Evolutionary conservation across 2,797 vertebrate species (phyloP).

Genomic region (Molothrus ater): DNA sequence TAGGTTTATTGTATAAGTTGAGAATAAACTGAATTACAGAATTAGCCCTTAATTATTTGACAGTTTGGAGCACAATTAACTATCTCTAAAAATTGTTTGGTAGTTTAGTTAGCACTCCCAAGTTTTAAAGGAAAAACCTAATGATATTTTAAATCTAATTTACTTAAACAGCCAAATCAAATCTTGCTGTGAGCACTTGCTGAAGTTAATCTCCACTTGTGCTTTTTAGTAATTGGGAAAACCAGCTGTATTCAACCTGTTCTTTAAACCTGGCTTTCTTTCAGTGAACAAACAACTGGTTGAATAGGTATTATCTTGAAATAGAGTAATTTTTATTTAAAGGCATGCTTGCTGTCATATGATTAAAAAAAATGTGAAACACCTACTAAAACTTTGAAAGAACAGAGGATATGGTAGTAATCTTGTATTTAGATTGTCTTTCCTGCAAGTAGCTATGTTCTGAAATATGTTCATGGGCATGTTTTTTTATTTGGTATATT

Average conservation of each 20-base stretch:
- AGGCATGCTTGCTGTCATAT: background rate
- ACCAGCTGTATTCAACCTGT: background rate
- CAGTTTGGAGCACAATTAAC: slow-evolving; percentile 53
- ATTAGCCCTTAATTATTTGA: slow-evolving; percentile 66
- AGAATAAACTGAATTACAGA: slow-evolving; percentile 53
- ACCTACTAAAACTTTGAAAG: background rate
- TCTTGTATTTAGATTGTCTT: background rate
- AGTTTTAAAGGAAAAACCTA: slow-evolving; percentile 56
- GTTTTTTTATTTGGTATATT: background rate
- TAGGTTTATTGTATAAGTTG: slow-evolving; percentile 57
- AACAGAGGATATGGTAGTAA: background rate
- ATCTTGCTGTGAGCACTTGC: background rate
- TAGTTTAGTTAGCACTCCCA: slow-evolving; percentile 33
- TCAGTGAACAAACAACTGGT: background rate
- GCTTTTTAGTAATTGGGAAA: slow-evolving; percentile 1
- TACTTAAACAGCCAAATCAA: background rate
- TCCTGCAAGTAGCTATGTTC: background rate
- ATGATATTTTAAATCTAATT: slow-evolving; percentile 42
- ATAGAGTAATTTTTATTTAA: background rate
- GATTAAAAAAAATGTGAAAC: background rate
- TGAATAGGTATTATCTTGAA: background rate
- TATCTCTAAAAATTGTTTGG: slow-evolving; percentile 25
- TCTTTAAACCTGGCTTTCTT: background rate
- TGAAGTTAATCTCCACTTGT: slow-evolving; percentile 2
- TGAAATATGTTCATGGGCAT: background rate